Percentiles rank a stretch among this genome's conserved stretches.
These are phyloP conservation scores for Tachina fera DNA, from an alignment of 2,888 invertebrate species.

Conservation along the genomic window DNA sequence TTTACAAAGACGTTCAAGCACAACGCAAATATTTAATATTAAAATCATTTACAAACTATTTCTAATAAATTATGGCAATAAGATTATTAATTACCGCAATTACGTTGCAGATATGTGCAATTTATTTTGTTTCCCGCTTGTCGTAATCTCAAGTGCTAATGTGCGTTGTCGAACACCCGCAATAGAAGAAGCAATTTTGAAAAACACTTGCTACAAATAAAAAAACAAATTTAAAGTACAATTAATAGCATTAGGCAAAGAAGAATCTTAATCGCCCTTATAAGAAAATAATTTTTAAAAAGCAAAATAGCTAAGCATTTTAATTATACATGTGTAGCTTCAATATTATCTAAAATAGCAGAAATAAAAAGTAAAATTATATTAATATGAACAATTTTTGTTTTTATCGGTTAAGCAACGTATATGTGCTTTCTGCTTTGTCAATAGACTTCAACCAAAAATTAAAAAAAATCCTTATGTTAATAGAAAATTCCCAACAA, in stretches of 20 bases:
- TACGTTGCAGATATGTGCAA: slow-evolving; percentile 60
- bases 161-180: slow-evolving; percentile 32
- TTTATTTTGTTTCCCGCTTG: slow-evolving; percentile 19
- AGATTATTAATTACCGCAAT: slow-evolving; percentile 74
- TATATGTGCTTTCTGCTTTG: too few species aligned
- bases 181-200: slow-evolving; percentile 40
- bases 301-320: too few species aligned
- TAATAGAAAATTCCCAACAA: too few species aligned
- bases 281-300: too few species aligned
- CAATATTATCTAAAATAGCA: too few species aligned
- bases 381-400: too few species aligned
- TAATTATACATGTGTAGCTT: too few species aligned
- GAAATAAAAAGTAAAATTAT: too few species aligned
- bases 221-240: not conserved
- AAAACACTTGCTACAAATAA: slow-evolving; percentile 29
- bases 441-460: too few species aligned
- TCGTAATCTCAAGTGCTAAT: slow-evolving; percentile 20
- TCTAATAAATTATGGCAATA: slow-evolving; percentile 73
- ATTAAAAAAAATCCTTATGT: too few species aligned
- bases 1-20: slow-evolving; percentile 18
- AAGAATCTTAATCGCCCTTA: not conserved
- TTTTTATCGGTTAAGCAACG: too few species aligned
- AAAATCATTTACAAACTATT: slow-evolving; percentile 72
- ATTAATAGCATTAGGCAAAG: not conserved
- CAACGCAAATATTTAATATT: slow-evolving; percentile 17